Evolutionary conservation across 2,113 vertebrate genomes (phyloP), one percentile per base, ranked within the genome.

Genomic region (Kobus ellipsiprymnus): DNA sequence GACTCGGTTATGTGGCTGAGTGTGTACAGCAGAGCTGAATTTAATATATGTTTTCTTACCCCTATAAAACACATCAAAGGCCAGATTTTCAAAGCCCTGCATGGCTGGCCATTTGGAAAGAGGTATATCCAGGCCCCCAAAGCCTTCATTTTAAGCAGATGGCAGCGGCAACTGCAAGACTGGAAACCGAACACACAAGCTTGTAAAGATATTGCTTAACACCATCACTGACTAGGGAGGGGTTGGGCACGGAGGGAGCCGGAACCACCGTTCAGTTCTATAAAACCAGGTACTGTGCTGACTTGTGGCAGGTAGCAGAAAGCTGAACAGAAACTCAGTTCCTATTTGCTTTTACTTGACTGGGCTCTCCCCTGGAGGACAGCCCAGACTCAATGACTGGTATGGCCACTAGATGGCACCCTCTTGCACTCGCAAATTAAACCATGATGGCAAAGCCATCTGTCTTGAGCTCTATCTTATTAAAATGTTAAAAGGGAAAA

Each of bases 1-100:
- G 91, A 94, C 29, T 82, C n/a, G 87, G 59, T 74, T 96, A 90
- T n/a, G 50, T 10, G 96, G 81, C 90, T 87, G 33, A 95, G 93
- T 13, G 78, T 2, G 1, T 36, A 87, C 67, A 97, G 92, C 33
- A 96, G 14, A 87, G 25, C 88, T 81, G 74, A 97, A 57, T 97
- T 74, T 90, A 96, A 94, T 95, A 98, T 46, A 44, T 91, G 94
- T 97, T 98, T 98, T 50, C 59, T 97, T 98, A 95, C 92, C 36
- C 97, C 59, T 94, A 98, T 94, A 87, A 98, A 98, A 96, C 48
- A 96, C 96, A 95, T 96, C 95, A 98, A 97, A 98, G 86, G 9
- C 67, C 92, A 87, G 87, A 16, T 86, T 98, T 98, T 98, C 94
- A 98, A 97, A 98, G 98, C n/a, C 46, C 0, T 50, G 55, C 36